phyloP scores from a whole-genome alignment of 1,140 invertebrate genomes.

The Drosophila pectinifera region DNA sequence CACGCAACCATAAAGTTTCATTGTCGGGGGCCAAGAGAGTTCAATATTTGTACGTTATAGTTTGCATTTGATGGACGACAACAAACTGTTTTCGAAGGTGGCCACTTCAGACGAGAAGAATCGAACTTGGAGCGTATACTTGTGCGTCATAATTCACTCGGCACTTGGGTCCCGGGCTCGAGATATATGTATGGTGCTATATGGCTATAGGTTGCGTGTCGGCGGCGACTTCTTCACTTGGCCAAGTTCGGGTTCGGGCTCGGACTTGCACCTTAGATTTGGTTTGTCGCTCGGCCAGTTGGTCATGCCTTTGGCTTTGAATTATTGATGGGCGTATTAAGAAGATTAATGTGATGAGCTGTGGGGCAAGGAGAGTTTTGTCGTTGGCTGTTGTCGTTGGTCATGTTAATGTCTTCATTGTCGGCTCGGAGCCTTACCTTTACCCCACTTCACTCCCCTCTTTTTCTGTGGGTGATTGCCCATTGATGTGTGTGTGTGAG shows the following conservation, averaged over 20 bases:
- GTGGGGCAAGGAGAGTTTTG: conserved; percentile 69
- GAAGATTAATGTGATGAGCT: conserved; percentile 83
- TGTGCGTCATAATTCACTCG: conserved; percentile 78
- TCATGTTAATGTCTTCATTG: conserved; percentile 83
- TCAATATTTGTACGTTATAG: conserved; percentile 73
- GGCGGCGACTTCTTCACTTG: conserved; percentile 63
- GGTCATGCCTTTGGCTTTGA: conserved; percentile 79
- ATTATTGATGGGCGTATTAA: conserved; percentile 84
- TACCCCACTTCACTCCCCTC: conserved; percentile 27
- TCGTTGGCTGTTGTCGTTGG: conserved; percentile 72
- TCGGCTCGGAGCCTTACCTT: conserved; percentile 75
- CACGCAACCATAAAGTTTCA: conserved; percentile 77
- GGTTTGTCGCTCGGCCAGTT: conserved; percentile 35
- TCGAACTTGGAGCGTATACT: conserved; percentile 38
- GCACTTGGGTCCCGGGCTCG: conserved; percentile 60
- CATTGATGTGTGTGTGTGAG: conserved; percentile 31
- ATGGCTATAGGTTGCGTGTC: conserved; percentile 56
- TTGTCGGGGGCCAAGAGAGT: conserved; percentile 59
- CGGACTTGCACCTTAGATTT: conserved; percentile 20
- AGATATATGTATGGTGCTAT: conserved; percentile 9
- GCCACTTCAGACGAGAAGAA: conserved; percentile 46
- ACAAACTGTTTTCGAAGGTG: conserved; percentile 74
- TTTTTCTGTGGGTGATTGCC: conserved; percentile 1
- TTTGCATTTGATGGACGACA: conserved; percentile 77
- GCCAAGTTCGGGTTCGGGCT: conserved; percentile 28